Percentiles rank a stretch among this genome's conserved stretches.
These are phyloP conservation scores for Drosophila gaucha DNA, from an alignment of 2,888 invertebrate species.

Conservation along the genomic window DNA sequence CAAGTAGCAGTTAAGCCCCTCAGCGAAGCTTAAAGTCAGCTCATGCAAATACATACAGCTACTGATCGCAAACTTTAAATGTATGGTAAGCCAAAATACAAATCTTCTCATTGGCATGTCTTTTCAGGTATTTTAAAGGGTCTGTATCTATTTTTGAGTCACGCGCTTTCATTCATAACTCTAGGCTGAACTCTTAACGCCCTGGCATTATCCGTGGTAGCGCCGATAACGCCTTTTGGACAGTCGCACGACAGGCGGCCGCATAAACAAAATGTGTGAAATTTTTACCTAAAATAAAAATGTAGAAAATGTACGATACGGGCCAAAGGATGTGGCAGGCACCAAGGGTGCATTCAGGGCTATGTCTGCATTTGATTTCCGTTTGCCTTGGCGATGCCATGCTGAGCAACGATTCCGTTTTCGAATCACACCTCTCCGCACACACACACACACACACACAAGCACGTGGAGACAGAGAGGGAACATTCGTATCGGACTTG, in stretches of 20 bases:
- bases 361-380: constrained; percentile 79
- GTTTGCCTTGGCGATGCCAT: constrained; percentile 52
- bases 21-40: neutral
- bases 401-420: constrained; percentile 45
- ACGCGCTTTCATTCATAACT: constrained; percentile 1
- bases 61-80: too few species aligned
- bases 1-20: neutral
- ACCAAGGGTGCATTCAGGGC: constrained; percentile 27
- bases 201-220: constrained; percentile 46
- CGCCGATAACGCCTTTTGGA: constrained; percentile 70
- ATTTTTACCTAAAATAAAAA: constrained; percentile 78
- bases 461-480: neutral
- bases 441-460: constrained; percentile 26
- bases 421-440: constrained; percentile 67
- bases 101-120: too few species aligned
- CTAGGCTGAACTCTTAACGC: constrained; percentile 26
- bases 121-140: neutral
- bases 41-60: too few species aligned
- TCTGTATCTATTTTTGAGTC: neutral
- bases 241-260: constrained; percentile 63
- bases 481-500: constrained; percentile 41
- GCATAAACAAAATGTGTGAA: constrained; percentile 76
- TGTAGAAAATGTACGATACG: constrained; percentile 59
- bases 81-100: too few species aligned
- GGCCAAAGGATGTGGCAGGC: constrained; percentile 38